Evolutionary conservation across 1,140 invertebrate species (phyloP).

Genomic region (Pararge aegeria): DNA sequence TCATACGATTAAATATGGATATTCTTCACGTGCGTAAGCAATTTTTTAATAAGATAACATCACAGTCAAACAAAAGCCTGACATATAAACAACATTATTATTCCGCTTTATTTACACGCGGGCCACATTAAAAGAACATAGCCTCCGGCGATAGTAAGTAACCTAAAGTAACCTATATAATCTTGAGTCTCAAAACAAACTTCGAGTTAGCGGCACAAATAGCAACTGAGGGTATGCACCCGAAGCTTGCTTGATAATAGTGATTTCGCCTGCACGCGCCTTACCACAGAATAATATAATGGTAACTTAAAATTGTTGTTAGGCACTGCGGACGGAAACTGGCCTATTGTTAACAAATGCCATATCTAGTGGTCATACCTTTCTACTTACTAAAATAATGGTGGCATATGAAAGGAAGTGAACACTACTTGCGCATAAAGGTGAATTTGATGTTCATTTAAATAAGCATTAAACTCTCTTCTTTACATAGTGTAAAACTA

Average conservation of each 20-base stretch:
- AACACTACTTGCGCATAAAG: too few relatives aligned
- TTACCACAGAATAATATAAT: constrained; percentile 26
- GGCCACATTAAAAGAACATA: neutral
- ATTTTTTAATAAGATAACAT: too few relatives aligned
- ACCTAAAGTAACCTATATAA: constrained; percentile 7
- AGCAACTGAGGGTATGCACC: constrained; percentile 31
- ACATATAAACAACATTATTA: neutral
- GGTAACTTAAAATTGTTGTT: neutral
- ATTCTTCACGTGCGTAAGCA: too few relatives aligned
- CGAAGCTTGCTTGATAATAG: constrained; percentile 34
- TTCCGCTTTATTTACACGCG: neutral
- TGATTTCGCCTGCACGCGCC: constrained; percentile 31
- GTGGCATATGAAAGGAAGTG: too few relatives aligned
- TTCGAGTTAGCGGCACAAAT: constrained; percentile 23
- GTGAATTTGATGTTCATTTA: too few relatives aligned
- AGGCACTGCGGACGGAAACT: neutral
- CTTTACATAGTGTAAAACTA: too few relatives aligned
- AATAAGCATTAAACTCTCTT: too few relatives aligned
- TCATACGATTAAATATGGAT: too few relatives aligned
- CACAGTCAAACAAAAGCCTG: neutral
- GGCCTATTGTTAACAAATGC: constrained; percentile 4
- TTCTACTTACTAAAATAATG: too few relatives aligned
- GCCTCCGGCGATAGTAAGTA: neutral
- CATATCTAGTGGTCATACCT: neutral
- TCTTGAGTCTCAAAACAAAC: constrained; percentile 28